A percentile compares a stretch with the other conserved stretches of the same genome.
Conservation (phyloP, 1,140 invertebrate species). For the Bombus consobrinus region DNA sequence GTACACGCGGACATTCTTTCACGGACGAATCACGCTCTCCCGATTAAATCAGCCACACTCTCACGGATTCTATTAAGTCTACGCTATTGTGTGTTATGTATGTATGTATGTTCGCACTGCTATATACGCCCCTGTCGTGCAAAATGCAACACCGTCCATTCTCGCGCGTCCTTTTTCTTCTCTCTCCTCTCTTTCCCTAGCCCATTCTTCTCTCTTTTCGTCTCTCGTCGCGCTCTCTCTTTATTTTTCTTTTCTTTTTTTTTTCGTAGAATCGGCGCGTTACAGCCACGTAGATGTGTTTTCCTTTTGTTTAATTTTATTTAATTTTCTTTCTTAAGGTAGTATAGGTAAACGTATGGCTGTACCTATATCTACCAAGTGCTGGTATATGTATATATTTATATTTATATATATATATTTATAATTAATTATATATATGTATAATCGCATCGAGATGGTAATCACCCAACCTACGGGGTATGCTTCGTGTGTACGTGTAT, state of each 20-base stretch:
- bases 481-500: neutral
- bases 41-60: constrained; percentile 63
- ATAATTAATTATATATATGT: constrained; percentile 60
- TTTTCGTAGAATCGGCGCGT: constrained; percentile 44
- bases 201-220: neutral
- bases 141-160: constrained; percentile 35
- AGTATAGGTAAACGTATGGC: constrained; percentile 64
- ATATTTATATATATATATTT: constrained; percentile 46
- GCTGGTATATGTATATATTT: constrained; percentile 53
- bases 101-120: constrained; percentile 44
- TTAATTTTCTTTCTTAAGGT: constrained; percentile 41
- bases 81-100: constrained; percentile 48
- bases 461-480: constrained; percentile 70
- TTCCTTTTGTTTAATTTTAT: constrained; percentile 16
- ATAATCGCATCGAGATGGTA: constrained; percentile 77
- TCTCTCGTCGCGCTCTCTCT: neutral
- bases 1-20: constrained; percentile 58
- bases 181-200: neutral
- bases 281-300: constrained; percentile 56
- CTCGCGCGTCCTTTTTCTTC: constrained; percentile 12
- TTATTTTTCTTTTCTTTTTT: no score
- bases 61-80: constrained; percentile 48
- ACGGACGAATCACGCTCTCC: constrained; percentile 58
- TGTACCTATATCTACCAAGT: constrained; percentile 66
- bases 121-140: constrained; percentile 33